Base-by-base conservation (phyloP, 2,797 vertebrate species). In the Uromys caudimaculatus region DNA sequence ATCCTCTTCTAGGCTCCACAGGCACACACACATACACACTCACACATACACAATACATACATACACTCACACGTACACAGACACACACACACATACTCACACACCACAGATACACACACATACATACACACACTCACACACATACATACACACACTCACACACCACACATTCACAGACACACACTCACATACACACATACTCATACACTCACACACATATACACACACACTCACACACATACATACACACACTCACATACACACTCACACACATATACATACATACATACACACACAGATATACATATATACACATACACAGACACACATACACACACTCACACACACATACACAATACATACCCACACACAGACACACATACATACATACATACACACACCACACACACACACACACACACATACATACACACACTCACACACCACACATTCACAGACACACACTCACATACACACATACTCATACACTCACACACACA, bases 51-150 rank as follows among this genome's bases (percentile, higher is more conserved):
- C 27, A 77, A 50, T 13, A 60, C 0, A 32, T 52, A 52, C 52
- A 52, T 52, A 52, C 52, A 52, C 52, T 12, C 21, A 23, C 56
- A 58, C 5, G 6, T 21, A 23, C 21, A 29, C 27, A 62, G 16
- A 32, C 38, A 44, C 1, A 2, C 7, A n/a, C 77, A 32, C 12
- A 23, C 1, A 0, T 3, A 32, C 12, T 8, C 12, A 38, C 8
- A 62, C 0, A 35, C 9, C 9, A 64, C 27, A 84, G 24, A 6
- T 12, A 50, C 27, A 35, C 14, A 19, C 16, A 17, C 13, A 24
- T 5, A 1, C 27, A 44, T n/a, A 27, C 21, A 58, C 24, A 83
- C 0, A 35, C 21, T 38, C 27, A 62, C 58, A 44, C 0, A 3
- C 7, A 24, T 35, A 32, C 2, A 38, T 10, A 1, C 8, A 32